phyloP scores from a whole-genome alignment of 2,113 vertebrate species.

The Dasypus novemcinctus region DNA sequence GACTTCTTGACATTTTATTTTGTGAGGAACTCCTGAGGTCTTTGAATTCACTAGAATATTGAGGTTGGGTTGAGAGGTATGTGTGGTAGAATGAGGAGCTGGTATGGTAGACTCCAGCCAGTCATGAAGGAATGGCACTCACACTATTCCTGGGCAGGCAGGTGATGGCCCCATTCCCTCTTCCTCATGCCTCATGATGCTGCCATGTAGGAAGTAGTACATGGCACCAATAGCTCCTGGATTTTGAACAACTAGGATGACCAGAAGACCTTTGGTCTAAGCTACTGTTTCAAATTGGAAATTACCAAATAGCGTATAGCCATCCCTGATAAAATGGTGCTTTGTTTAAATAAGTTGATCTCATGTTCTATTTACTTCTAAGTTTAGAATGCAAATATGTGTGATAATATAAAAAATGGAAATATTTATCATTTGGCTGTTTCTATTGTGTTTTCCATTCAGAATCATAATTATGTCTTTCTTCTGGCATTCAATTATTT shows the following conservation, averaged over 20 bases:
- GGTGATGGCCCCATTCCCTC: not conserved
- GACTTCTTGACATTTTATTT: not conserved
- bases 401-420: not conserved
- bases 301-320: not conserved
- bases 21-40: not conserved
- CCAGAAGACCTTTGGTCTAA: not conserved
- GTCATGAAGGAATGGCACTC: not conserved
- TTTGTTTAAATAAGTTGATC: not conserved
- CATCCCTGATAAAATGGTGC: not conserved
- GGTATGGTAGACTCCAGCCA: not conserved
- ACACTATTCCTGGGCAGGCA: not conserved
- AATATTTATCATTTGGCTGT: not conserved
- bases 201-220: not conserved
- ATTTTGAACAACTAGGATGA: not conserved
- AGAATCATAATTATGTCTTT: not conserved
- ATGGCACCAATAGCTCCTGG: not conserved
- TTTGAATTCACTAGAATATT: not conserved
- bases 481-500: not conserved
- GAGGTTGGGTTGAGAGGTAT: not conserved
- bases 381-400: not conserved
- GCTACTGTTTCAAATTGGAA: not conserved
- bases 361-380: not conserved
- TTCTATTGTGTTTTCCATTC: conserved; percentile 1
- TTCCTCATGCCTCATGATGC: not conserved
- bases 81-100: not conserved